Conservation (phyloP, 2,888 invertebrate species). For the Aphodius sticticus region DNA sequence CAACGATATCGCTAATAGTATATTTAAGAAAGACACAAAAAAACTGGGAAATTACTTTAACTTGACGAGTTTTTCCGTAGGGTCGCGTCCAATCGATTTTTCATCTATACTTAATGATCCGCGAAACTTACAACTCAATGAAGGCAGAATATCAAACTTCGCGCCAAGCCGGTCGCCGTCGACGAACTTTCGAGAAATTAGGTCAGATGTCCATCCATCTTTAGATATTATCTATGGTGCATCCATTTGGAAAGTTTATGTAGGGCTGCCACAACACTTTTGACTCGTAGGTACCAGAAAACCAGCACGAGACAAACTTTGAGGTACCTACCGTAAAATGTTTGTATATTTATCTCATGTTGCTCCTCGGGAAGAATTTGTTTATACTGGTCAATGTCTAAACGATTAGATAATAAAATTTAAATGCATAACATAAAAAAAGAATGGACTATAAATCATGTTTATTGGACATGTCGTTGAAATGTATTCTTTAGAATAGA, state of each 20-base stretch:
- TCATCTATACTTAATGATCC: conserved; percentile 4
- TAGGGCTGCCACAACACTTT: neutral
- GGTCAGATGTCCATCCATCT: neutral
- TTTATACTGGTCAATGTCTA: no score
- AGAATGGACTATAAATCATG: no score
- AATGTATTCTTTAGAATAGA: no score
- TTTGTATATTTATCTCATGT: no score
- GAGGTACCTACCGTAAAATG: neutral
- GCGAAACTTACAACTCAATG: neutral
- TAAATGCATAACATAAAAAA: no score
- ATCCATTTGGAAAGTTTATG: neutral
- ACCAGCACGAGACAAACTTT: neutral
- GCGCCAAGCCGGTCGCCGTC: neutral
- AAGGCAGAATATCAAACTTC: neutral
- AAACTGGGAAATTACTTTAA: no score
- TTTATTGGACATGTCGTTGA: no score
- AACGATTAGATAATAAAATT: no score
- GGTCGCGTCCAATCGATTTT: neutral
- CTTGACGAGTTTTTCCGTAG: no score
- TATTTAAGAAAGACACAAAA: no score
- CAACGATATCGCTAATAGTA: no score
- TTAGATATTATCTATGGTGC: neutral
- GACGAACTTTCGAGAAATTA: neutral
- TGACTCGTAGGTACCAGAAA: neutral
- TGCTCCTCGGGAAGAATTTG: no score